Conservation (phyloP, 2,888 invertebrate species). For the Portevinia maculata region DNA sequence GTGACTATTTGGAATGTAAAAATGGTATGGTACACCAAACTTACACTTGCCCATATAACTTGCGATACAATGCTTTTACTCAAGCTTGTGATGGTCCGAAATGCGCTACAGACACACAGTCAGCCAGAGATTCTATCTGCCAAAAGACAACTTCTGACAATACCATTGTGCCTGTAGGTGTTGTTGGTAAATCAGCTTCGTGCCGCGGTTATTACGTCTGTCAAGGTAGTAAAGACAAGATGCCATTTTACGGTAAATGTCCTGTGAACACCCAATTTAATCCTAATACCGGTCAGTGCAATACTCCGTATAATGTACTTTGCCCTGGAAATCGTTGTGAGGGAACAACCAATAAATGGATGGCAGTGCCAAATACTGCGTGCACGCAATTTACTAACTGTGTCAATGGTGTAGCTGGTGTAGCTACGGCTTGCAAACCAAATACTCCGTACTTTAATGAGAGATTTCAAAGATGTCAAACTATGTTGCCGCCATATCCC, state of each 20-base stretch:
- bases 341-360: conserved; percentile 14
- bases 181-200: conserved; percentile 76
- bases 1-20: too few species aligned
- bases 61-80: conserved; percentile 74
- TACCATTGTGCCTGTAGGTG: background rate
- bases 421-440: background rate
- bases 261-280: conserved; percentile 4
- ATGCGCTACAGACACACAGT: conserved; percentile 46
- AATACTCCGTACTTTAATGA: conserved; percentile 34
- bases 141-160: background rate
- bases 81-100: conserved; percentile 77
- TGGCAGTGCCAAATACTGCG: conserved; percentile 20
- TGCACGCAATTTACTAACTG: conserved; percentile 32
- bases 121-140: background rate
- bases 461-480: conserved; percentile 11
- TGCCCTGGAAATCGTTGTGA: conserved; percentile 13
- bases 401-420: background rate
- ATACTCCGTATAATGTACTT: background rate
- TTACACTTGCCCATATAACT: too few species aligned
- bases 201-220: conserved; percentile 80
- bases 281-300: background rate
- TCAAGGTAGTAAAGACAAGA: background rate
- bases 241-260: background rate
- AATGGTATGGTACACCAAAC: too few species aligned
- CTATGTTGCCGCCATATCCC: background rate